phyloP scores from a whole-genome alignment of 2,113 vertebrate species.

The Thoracochromis brauschi region DNA sequence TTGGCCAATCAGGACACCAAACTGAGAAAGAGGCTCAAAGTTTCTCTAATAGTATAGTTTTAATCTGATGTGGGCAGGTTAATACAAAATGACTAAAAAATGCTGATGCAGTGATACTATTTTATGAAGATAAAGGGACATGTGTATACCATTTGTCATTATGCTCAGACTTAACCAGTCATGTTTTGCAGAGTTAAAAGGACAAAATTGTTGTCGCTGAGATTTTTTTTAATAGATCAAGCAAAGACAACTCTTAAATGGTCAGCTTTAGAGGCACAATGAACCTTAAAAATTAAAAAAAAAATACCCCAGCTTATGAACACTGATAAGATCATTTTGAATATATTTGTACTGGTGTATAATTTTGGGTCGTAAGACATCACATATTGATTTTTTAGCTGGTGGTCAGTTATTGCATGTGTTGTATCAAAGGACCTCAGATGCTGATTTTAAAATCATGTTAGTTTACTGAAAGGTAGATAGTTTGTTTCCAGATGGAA shows the following conservation, averaged over 20 bases:
- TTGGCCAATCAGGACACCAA: neutral
- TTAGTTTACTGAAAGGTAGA: slow-evolving; percentile 53
- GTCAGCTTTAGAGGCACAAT: neutral
- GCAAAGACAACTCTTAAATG: neutral
- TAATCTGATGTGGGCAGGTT: neutral
- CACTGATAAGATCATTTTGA: neutral
- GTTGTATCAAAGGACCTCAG: neutral
- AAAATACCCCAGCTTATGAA: neutral
- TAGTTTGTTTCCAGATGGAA: slow-evolving; percentile 67
- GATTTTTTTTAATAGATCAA: neutral
- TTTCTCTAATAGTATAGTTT: neutral
- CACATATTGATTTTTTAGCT: neutral
- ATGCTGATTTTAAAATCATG: neutral
- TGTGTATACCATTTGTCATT: neutral
- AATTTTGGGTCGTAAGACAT: neutral
- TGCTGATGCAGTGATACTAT: neutral
- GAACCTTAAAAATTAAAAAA: neutral
- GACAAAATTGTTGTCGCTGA: neutral
- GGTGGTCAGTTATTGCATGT: neutral
- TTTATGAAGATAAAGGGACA: neutral
- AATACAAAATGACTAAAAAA: neutral
- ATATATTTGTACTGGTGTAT: neutral
- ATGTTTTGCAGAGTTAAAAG: neutral
- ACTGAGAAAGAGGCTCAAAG: neutral
- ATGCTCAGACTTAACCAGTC: neutral